These are phyloP conservation scores for Periparus ater DNA, from an alignment of 2,797 vertebrate species.

Conservation along the genomic window DNA sequence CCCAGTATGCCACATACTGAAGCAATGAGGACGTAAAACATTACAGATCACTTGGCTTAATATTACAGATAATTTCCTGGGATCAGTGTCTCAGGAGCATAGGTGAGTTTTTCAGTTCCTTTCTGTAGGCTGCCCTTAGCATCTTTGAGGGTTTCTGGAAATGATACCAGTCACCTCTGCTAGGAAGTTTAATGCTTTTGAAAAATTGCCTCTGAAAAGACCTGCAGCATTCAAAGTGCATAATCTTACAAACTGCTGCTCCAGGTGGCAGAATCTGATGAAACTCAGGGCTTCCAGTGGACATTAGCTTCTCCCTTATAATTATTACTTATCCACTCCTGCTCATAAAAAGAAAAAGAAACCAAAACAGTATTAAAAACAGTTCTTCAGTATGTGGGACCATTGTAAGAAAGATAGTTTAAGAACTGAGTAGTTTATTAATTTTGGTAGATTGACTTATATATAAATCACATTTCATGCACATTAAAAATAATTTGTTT, in stretches of 20 bases:
- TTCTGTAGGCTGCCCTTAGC: background rate
- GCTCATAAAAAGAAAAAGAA: background rate
- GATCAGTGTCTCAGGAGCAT: accelerated
- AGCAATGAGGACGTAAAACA: accelerated
- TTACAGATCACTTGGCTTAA: background rate
- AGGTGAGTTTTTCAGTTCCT: background rate
- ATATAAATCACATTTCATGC: background rate
- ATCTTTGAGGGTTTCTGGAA: background rate
- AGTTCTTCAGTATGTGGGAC: background rate
- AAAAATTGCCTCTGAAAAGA: background rate
- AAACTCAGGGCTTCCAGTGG: background rate
- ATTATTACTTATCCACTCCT: background rate
- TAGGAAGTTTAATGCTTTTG: background rate
- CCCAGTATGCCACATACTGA: background rate
- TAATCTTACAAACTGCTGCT: background rate
- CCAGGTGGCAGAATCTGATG: background rate
- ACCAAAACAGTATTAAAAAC: background rate
- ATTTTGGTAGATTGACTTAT: background rate
- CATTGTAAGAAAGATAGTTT: background rate
- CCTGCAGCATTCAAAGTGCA: background rate
- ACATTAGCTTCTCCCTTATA: background rate
- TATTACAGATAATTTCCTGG: background rate
- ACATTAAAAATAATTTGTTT: background rate
- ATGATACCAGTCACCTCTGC: background rate
- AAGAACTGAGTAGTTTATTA: background rate